Percentiles rank a stretch among this genome's conserved stretches.
These are phyloP conservation scores for Gryllus bimaculatus DNA, from an alignment of 1,140 invertebrate species.

Conservation along the genomic window DNA sequence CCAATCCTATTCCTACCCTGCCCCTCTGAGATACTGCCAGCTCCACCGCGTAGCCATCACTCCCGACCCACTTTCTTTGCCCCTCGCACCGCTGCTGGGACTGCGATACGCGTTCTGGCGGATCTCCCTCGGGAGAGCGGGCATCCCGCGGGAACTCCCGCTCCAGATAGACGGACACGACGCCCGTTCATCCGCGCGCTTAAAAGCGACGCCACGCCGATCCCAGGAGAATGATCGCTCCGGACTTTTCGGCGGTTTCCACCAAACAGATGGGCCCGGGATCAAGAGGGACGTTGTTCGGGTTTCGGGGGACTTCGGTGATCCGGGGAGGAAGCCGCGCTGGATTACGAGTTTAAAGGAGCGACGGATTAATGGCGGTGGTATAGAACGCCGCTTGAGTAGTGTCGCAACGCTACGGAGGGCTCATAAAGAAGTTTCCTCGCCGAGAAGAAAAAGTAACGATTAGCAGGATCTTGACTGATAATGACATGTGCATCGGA, in stretches of 20 bases:
- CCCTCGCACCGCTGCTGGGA: no score
- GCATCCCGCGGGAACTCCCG: no score
- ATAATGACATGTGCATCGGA: background rate
- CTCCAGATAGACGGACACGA: no score
- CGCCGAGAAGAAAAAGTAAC: background rate
- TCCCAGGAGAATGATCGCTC: background rate
- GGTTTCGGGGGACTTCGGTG: background rate
- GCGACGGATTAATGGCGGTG: background rate
- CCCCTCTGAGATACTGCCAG: no score
- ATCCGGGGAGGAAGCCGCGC: background rate
- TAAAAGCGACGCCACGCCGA: no score
- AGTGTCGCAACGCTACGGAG: background rate
- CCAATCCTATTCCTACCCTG: no score
- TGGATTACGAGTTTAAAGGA: background rate
- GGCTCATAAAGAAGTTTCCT: background rate
- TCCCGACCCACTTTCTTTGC: no score
- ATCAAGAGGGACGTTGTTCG: background rate
- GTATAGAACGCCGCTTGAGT: background rate
- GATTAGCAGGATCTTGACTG: no score
- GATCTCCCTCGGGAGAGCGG: no score
- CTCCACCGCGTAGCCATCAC: no score
- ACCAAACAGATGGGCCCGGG: background rate
- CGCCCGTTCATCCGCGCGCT: no score
- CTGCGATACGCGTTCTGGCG: no score
- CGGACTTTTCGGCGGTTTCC: background rate